These are phyloP conservation scores for Phortica variegata DNA, from an alignment of 1,140 invertebrate species.

Conservation along the genomic window DNA sequence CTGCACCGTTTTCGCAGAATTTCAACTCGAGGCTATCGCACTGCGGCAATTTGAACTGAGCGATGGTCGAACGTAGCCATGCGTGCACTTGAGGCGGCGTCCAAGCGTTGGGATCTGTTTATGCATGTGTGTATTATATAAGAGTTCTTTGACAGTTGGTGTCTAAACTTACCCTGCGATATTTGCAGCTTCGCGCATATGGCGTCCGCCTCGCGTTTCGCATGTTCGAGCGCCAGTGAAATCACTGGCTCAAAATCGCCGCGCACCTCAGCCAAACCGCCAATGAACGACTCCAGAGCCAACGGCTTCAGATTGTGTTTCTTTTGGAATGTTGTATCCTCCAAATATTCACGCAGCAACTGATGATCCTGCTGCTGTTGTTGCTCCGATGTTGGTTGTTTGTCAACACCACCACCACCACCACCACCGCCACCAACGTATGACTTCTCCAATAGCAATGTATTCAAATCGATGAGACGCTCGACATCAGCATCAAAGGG, in stretches of 20 bases:
- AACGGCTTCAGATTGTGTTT: constrained; percentile 77
- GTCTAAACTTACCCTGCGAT: constrained; percentile 71
- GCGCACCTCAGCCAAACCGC: constrained; percentile 60
- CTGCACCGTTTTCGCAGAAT: constrained; percentile 65
- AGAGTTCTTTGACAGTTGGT: neutral
- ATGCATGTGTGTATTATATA: neutral
- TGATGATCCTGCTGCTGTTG: constrained; percentile 64
- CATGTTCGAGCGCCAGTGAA: constrained; percentile 80
- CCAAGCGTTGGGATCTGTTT: constrained; percentile 83
- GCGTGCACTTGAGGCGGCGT: constrained; percentile 76
- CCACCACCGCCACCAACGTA: too few relatives aligned
- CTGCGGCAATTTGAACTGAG: constrained; percentile 72
- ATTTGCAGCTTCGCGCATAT: constrained; percentile 82
- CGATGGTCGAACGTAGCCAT: constrained; percentile 83
- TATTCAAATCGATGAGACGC: constrained; percentile 47
- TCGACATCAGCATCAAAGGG: constrained; percentile 51
- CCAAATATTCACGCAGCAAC: constrained; percentile 74
- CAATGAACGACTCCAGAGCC: constrained; percentile 61
- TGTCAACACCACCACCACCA: neutral
- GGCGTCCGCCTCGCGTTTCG: constrained; percentile 79
- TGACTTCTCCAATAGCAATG: constrained; percentile 39
- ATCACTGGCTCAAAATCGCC: constrained; percentile 79
- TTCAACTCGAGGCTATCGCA: constrained; percentile 74
- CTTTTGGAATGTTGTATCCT: constrained; percentile 80
- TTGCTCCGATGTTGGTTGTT: constrained; percentile 22